A percentile compares a stretch with the other conserved stretches of the same genome.
Conservation (phyloP, 2,888 invertebrate genomes). For the Galerucella calmariensis region DNA sequence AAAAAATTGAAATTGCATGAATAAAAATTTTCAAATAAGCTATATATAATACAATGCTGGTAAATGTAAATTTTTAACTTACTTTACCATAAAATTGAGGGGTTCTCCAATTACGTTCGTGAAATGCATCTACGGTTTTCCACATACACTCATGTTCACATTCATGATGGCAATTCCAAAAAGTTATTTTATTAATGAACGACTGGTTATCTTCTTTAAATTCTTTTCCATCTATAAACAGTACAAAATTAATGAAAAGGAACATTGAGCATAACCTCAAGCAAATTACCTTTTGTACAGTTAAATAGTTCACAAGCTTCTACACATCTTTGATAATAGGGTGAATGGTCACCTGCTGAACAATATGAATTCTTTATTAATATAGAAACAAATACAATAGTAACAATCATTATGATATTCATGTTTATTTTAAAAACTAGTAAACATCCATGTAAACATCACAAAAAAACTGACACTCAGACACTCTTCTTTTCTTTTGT, state of each 20-base stretch:
- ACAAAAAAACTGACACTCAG: too few relatives aligned
- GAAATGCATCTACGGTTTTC: conserved; percentile 84
- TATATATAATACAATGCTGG: too few relatives aligned
- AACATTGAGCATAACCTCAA: conserved; percentile 8
- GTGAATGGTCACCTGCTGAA: conserved; percentile 69
- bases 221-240: conserved; percentile 51
- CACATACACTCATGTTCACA: conserved; percentile 95
- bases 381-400: conserved; percentile 17
- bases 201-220: conserved; percentile 53
- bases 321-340: conserved; percentile 69
- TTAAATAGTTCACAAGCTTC: conserved; percentile 65
- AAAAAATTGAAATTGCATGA: conserved; percentile 55
- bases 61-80: conserved; percentile 44
- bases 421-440: neutral
- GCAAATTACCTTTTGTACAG: conserved; percentile 67
- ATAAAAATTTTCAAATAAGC: too few relatives aligned
- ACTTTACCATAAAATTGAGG: conserved; percentile 98
- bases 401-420: neutral
- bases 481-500: too few relatives aligned
- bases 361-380: conserved; percentile 36
- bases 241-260: conserved; percentile 11
- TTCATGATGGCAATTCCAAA: conserved; percentile 89
- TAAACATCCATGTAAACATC: too few relatives aligned
- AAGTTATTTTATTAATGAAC: conserved; percentile 62
- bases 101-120: conserved; percentile 73